phyloP scores from a whole-genome alignment of 2,888 invertebrate genomes.

The Drosophila pullipes region DNA sequence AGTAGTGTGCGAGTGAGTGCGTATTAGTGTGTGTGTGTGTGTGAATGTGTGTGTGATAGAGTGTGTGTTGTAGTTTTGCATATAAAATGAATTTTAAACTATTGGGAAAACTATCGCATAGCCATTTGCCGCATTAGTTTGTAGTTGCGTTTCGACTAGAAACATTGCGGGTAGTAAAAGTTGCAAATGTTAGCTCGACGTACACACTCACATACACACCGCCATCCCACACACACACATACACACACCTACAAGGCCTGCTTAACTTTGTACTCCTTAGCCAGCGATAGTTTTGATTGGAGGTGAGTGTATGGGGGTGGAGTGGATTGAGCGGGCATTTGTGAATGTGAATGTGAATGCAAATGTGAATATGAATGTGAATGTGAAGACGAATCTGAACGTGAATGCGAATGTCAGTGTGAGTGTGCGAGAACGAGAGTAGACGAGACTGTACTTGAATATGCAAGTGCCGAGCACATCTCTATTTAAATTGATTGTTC shows the following conservation, averaged over 20 bases:
- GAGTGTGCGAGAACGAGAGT: constrained; percentile 34
- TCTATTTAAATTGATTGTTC: constrained; percentile 73
- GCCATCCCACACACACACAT: not conserved
- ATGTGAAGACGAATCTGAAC: constrained; percentile 13
- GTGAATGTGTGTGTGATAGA: constrained; percentile 22
- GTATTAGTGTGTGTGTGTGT: constrained; percentile 9
- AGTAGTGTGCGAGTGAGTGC: constrained; percentile 16
- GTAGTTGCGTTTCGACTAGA: constrained; percentile 57
- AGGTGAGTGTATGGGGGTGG: constrained; percentile 36
- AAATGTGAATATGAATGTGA: constrained; percentile 18
- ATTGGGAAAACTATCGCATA: constrained; percentile 76
- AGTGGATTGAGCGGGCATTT: constrained; percentile 6
- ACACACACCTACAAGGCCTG: constrained; percentile 1
- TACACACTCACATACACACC: not conserved
- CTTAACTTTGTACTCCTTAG: constrained; percentile 44
- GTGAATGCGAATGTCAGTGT: constrained; percentile 24
- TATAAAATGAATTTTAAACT: constrained; percentile 78
- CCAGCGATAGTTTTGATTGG: constrained; percentile 68
- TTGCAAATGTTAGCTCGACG: constrained; percentile 36
- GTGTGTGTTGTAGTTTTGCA: constrained; percentile 58
- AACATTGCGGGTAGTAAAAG: constrained; percentile 62
- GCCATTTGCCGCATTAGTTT: constrained; percentile 65
- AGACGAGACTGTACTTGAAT: constrained; percentile 70
- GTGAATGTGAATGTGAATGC: constrained; percentile 30
- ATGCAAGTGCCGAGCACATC: constrained; percentile 59